Evolutionary conservation across 2,888 invertebrate genomes (phyloP), one percentile per base, ranked within the genome.

Genomic region (Tenthredo scrophulariae): DNA sequence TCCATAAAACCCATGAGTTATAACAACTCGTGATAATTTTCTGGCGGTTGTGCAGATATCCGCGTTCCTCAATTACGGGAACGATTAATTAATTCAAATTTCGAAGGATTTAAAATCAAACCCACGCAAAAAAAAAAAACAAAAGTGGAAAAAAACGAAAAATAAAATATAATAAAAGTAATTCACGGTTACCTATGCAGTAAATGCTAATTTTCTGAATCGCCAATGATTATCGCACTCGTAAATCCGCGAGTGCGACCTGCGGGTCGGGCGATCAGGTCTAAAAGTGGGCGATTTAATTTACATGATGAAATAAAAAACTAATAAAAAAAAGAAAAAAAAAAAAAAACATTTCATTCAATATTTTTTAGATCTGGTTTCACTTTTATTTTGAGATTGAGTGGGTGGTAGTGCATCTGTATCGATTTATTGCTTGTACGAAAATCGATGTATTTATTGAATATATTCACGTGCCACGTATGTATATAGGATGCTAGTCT

Each of bases 191-290:
- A 26, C 33, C 10, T 26, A n/a, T n/a, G 13, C 13, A 26, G 67
- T 33, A 15, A 33, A 80, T 80, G 80, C 40, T 80, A 80, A 80
- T 54, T 80, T 62, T 22, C 10, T 80, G 80, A 80, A 62, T 80
- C 80, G 62, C 22, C 80, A 15, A 80, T 40, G 58, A 80, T 80
- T 54, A 54, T 77, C 46, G 75, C n/a, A 75, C 74, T 33, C 26
- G n/a, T 26, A 22, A 75, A 26, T 10, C 43, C n/a, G 22, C 22
- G 74, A 50, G 50, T 50, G 26, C 74, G 22, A 40, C 43, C 46
- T 15, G 75, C 29, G 22, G 33, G 2, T 22, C 15, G 15, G 43
- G 43, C 22, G 43, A 43, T 75, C 46, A 33, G 29, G 26, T 54
- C 26, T 29, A 18, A 6, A 18, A 6, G 46, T 77, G 33, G 77